Conservation (phyloP, 92 coral and sea anemone genomes). For the Phymanthus crucifer region DNA sequence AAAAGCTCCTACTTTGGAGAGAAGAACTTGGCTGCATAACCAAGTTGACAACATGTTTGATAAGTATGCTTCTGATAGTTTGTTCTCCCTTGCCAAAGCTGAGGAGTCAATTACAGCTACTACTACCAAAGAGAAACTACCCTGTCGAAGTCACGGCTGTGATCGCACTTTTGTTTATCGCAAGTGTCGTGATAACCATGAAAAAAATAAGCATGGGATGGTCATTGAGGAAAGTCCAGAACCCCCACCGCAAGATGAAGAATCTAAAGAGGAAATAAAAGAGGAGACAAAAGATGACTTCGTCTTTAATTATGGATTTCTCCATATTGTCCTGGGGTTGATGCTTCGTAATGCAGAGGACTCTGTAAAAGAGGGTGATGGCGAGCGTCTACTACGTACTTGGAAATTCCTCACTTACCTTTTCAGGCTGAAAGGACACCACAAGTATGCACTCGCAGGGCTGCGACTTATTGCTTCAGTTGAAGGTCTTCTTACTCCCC, state of each 20-base stretch:
- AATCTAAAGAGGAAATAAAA: not conserved
- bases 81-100: slow-evolving; percentile 13
- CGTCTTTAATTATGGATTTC: slow-evolving; percentile 52
- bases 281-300: slow-evolving; percentile 34
- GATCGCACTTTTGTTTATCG: not conserved
- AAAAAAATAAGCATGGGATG: slow-evolving; percentile 1
- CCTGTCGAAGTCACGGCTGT: slow-evolving; percentile 5
- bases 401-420: slow-evolving; percentile 59
- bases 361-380: slow-evolving; percentile 65
- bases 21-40: slow-evolving; percentile 44
- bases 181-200: slow-evolving; percentile 14
- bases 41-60: slow-evolving; percentile 42
- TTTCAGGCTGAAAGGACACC: slow-evolving; percentile 17
- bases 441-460: slow-evolving; percentile 51
- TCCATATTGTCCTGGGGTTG: slow-evolving; percentile 53
- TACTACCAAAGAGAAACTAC: not conserved
- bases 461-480: slow-evolving; percentile 37
- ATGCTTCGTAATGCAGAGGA: slow-evolving; percentile 58
- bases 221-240: slow-evolving; percentile 1
- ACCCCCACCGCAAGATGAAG: not conserved
- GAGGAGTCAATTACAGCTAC: slow-evolving; percentile 13
- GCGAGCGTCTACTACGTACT: slow-evolving; percentile 46
- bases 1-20: slow-evolving; percentile 25
- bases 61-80: slow-evolving; percentile 40
- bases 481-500: slow-evolving; percentile 40